Percentiles rank a stretch among this genome's conserved stretches.
Evolutionary conservation across 2,113 vertebrate species (phyloP).

Genomic region (Psammodynastes pulverulentus): DNA sequence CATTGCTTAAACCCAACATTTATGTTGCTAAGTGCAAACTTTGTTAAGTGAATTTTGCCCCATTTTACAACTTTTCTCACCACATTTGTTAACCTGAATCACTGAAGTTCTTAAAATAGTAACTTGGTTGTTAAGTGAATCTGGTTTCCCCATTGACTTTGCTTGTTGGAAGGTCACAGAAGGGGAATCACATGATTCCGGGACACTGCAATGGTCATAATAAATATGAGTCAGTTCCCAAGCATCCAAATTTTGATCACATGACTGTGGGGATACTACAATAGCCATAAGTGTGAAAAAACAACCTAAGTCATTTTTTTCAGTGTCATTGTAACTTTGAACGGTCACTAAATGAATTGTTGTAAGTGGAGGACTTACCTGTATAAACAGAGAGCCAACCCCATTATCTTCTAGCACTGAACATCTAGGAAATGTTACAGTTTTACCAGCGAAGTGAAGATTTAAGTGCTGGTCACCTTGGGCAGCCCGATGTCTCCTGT

Average conservation of each 20-base stretch:
- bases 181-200: too few species aligned
- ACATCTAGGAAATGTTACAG: background rate
- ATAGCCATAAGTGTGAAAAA: too few species aligned
- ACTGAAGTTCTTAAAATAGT: background rate
- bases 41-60: background rate
- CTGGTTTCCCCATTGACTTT: background rate
- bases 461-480: background rate
- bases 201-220: too few species aligned
- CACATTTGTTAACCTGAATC: background rate
- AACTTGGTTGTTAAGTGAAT: background rate
- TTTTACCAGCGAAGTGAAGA: background rate
- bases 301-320: too few species aligned
- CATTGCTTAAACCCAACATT: background rate
- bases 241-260: too few species aligned
- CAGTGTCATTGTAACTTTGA: too few species aligned
- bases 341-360: too few species aligned
- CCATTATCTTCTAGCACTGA: background rate
- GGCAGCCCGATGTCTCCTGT: background rate
- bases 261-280: too few species aligned
- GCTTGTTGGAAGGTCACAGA: background rate
- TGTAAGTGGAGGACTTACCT: background rate
- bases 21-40: background rate
- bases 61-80: background rate
- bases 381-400: background rate
- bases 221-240: too few species aligned